Evolutionary conservation across 2,113 vertebrate genomes (phyloP).

Genomic region (Opisthocomus hoazin): DNA sequence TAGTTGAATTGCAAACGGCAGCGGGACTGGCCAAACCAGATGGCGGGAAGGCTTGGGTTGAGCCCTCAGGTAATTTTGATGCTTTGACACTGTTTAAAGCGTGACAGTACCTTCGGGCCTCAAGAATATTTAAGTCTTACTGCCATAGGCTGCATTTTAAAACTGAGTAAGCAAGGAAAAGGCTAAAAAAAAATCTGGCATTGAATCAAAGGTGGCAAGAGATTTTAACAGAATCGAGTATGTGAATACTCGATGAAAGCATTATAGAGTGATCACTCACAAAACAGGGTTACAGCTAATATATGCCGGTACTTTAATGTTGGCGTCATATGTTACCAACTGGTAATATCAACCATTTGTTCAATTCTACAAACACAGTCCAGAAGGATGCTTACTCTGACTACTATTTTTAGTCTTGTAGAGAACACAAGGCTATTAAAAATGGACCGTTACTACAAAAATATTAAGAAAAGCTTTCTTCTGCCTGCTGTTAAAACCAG

Average conservation of each 20-base stretch:
- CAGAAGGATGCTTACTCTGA: neutral
- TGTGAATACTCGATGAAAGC: neutral
- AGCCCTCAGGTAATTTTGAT: neutral
- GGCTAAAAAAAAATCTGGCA: neutral
- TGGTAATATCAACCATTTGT: conserved; percentile 16
- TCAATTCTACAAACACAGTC: neutral
- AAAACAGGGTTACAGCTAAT: neutral
- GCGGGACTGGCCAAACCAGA: neutral
- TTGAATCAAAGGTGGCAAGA: neutral
- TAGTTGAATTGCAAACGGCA: neutral
- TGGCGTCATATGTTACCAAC: neutral
- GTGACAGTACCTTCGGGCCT: neutral
- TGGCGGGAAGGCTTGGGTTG: neutral
- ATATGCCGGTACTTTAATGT: neutral
- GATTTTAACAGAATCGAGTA: neutral
- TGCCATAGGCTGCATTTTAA: neutral
- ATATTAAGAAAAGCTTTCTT: neutral
- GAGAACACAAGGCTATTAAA: neutral
- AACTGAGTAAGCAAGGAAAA: neutral
- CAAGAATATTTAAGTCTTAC: neutral
- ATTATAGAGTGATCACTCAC: neutral
- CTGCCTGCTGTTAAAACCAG: conserved; percentile 1
- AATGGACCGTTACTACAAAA: neutral
- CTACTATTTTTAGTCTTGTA: neutral
- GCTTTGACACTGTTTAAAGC: neutral